Base-by-base conservation (phyloP, 1,140 invertebrate species). In the Subanguina moxae region DNA sequence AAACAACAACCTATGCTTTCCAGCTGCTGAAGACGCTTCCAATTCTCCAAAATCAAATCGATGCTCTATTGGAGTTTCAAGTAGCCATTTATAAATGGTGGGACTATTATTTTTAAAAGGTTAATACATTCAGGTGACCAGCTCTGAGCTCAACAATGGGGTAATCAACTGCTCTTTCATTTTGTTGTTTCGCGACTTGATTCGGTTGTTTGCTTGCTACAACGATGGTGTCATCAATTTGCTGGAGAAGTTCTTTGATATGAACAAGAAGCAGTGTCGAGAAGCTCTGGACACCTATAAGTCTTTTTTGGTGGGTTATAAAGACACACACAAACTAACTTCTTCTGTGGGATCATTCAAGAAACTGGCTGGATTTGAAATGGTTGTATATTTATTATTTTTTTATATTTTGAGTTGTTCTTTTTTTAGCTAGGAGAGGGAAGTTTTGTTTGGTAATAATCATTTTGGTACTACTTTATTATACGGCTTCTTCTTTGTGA, bases 201-300 rank as follows among this genome's bases (percentile, higher is more conserved):
- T 99, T 83, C 88, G 95, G 76, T 86, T 99, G 66, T 99, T 98
- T 87, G 96, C 95, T 58, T 96, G 94, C 84, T 98, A 98, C 86
- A 99, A 99, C 85, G 95, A 99, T 86, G 95, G 93, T 74, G 94
- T 98, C 76, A 99, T 99, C 80, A 99, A 98, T 87, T 88, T 98
- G 74, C 86, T 99, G 84, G 93, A 94, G 85, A 95, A 98, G 86
- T 98, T 94, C 86, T 99, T 98, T 86, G 93, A 97, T 84, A 97
- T 98, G 94, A 97, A 98, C 85, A 98, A 97, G 84, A 99, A 99
- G 77, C 85, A 87, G 76, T 94, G 92, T 81, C 88, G 92, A 82
- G 94, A 99, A 84, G 94, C 93, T 71, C 87, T 99, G 80, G 96
- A 99, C 83, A 88, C 96, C 72, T 99, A 99, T 84, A 98, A 98